Evolutionary conservation across 2,888 invertebrate genomes (phyloP).

Genomic region (Coremacera marginata): DNA sequence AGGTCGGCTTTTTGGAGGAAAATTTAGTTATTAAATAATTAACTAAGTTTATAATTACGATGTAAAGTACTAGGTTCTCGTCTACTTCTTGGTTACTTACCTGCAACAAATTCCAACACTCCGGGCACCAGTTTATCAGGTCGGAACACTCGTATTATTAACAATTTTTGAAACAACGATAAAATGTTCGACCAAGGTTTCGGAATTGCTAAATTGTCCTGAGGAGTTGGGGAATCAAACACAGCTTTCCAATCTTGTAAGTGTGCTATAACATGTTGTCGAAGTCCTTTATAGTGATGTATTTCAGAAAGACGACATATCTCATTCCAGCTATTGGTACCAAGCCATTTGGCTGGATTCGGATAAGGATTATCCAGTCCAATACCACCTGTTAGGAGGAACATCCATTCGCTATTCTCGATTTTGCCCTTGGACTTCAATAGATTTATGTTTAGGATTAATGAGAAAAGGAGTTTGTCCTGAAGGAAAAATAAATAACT

Average conservation of each 20-base stretch:
- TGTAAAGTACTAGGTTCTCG: too few species aligned
- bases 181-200: conserved; percentile 78
- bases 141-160: conserved; percentile 84
- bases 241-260: conserved; percentile 77
- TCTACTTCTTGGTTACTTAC: conserved; percentile 62
- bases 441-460: conserved; percentile 80
- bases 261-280: conserved; percentile 75
- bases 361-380: conserved; percentile 80
- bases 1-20: conserved; percentile 69
- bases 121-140: conserved; percentile 91
- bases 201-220: conserved; percentile 76
- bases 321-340: conserved; percentile 82
- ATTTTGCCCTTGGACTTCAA: conserved; percentile 75
- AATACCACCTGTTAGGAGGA: conserved; percentile 88
- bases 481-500: conserved; percentile 59
- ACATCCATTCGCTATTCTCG: conserved; percentile 81
- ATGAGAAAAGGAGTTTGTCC: conserved; percentile 91
- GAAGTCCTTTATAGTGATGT: conserved; percentile 73
- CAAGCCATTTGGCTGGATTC: conserved; percentile 81
- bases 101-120: conserved; percentile 78
- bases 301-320: conserved; percentile 75
- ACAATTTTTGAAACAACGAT: conserved; percentile 79
- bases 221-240: conserved; percentile 83
- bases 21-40: too few species aligned
- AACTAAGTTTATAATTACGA: too few species aligned